These are phyloP conservation scores for Echinops telfairi DNA, from an alignment of 2,113 vertebrate species.

Conservation along the genomic window DNA sequence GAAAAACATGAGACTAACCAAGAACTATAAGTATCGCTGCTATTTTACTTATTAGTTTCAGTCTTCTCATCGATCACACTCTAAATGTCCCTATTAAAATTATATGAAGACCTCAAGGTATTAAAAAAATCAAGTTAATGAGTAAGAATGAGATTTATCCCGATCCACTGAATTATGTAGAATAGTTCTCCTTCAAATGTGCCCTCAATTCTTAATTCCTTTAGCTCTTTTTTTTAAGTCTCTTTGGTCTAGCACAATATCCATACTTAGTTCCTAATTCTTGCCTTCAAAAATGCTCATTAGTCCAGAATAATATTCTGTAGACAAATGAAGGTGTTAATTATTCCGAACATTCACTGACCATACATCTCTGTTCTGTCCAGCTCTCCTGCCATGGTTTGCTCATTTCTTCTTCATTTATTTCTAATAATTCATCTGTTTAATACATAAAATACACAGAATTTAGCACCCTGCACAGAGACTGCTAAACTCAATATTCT, in stretches of 20 bases:
- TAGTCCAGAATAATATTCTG: background rate
- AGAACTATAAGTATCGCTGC: slow-evolving; percentile 32
- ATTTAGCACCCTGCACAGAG: background rate
- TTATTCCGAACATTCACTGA: background rate
- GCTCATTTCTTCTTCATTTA: background rate
- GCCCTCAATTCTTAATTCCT: slow-evolving; percentile 6
- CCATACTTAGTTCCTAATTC: background rate
- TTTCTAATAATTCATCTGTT: background rate
- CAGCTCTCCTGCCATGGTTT: background rate
- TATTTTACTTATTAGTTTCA: slow-evolving; percentile 73
- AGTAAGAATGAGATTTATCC: slow-evolving; percentile 66
- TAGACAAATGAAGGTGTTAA: background rate
- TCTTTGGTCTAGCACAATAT: background rate
- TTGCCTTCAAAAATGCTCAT: slow-evolving; percentile 18
- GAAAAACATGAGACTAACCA: slow-evolving; percentile 63
- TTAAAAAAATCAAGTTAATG: slow-evolving; percentile 74
- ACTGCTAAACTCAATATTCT: slow-evolving; percentile 21
- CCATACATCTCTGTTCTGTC: background rate
- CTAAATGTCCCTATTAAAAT: slow-evolving; percentile 74
- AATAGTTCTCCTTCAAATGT: slow-evolving; percentile 43
- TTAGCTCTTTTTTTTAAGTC: background rate
- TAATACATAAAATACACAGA: background rate
- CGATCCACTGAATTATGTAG: slow-evolving; percentile 62
- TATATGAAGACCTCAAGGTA: slow-evolving; percentile 66
- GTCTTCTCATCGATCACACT: slow-evolving; percentile 67